A percentile compares a stretch with the other conserved stretches of the same genome.
Conservation (phyloP, 2,113 vertebrate species). For the Desmodus rotundus region DNA sequence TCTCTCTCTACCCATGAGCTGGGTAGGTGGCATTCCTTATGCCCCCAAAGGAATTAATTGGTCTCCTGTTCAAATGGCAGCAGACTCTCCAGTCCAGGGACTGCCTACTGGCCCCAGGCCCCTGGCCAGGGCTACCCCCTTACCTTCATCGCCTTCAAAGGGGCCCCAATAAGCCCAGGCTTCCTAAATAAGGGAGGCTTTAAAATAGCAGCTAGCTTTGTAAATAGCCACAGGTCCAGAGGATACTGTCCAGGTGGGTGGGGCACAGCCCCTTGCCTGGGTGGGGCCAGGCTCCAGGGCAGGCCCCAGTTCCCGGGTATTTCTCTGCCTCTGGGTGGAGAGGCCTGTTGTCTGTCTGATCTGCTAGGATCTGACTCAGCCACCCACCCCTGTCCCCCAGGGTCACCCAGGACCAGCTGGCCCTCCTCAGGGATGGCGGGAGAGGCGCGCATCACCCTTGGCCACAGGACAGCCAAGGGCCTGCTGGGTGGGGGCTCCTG, state of each 20-base stretch:
- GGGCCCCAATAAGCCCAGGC: background rate
- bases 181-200: background rate
- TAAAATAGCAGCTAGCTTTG: background rate
- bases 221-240: background rate
- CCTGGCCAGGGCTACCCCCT: background rate
- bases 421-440: background rate
- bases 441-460: background rate
- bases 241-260: rapidly evolving
- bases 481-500: background rate
- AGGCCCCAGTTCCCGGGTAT: background rate
- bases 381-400: background rate
- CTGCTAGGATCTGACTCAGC: background rate
- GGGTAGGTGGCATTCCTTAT: rapidly evolving
- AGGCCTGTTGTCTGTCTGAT: background rate
- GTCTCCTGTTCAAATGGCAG: background rate
- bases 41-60: background rate
- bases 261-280: background rate
- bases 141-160: no score
- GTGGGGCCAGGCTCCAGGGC: background rate
- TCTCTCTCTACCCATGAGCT: background rate
- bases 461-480: background rate
- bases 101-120: background rate
- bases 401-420: background rate
- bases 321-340: background rate
- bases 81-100: background rate